phyloP scores from a whole-genome alignment of 1,140 invertebrate genomes.

The Leucophenga varia region DNA sequence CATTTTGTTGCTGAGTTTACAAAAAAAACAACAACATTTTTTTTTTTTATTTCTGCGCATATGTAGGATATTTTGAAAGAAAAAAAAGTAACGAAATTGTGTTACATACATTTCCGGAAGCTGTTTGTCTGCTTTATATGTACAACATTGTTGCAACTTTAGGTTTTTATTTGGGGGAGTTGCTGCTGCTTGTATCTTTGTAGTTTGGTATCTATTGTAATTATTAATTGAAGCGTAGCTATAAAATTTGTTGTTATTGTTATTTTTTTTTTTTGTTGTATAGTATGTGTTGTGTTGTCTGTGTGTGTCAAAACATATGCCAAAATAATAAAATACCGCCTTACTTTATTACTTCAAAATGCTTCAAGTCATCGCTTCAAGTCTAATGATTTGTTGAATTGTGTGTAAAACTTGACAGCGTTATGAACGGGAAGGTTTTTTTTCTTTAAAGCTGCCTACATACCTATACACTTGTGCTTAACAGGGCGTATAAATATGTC shows the following conservation, averaged over 20 bases:
- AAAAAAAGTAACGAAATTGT: conserved; percentile 15
- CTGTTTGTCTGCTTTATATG: no score
- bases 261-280: conserved; percentile 9
- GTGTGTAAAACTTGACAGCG: no score
- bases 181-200: conserved; percentile 12
- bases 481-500: no score
- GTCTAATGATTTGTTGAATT: background rate
- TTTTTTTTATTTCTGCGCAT: conserved; percentile 21
- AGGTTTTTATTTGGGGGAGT: conserved; percentile 3
- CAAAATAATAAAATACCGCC: conserved; percentile 8
- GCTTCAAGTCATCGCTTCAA: background rate
- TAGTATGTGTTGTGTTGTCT: conserved; percentile 1
- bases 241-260: conserved; percentile 7
- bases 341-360: conserved; percentile 20
- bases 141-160: no score
- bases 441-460: no score
- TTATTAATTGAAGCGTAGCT: conserved; percentile 27
- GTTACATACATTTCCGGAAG: conserved; percentile 34
- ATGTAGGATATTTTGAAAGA: conserved; percentile 24
- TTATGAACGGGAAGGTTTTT: background rate
- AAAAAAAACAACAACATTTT: conserved; percentile 4
- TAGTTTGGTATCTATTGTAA: background rate
- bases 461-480: no score
- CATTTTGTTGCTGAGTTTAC: no score
- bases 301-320: conserved; percentile 28